Evolutionary conservation across 2,113 vertebrate species (phyloP), one percentile per base, ranked within the genome.

Genomic region (Chinchilla lanigera): DNA sequence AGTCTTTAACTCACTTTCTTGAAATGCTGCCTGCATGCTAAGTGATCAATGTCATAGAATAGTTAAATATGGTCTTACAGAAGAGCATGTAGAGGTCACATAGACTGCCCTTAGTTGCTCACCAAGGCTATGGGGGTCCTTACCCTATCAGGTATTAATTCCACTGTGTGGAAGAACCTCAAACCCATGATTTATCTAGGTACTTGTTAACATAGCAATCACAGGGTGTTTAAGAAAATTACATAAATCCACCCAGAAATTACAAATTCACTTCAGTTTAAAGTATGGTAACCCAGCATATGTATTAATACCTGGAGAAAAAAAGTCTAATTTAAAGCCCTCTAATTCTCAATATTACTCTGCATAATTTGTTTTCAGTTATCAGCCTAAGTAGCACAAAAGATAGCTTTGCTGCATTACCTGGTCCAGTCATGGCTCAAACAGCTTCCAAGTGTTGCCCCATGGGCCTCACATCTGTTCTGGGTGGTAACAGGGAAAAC

Each of bases 401-500:
- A 94, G 94, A 95, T 94, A 90, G 44, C 52, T 90, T 65, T 88
- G 97, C 94, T 90, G 50, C 78, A 26, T 97, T 90, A 97, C 86
- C 17, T 28, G 44, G 67, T 6, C 20, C 26, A 50, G n/a, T 3
- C 30, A 20, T 28, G 41, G 90, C 44, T 24, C 54, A 71, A 67
- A 26, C 47, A 2, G 58, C 24, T 80, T 19, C 7, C 1, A 65
- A 24, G 38, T 22, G 89, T 93, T 41, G 50, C 33, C 35, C 94
- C 94, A 61, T 3, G 13, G 5, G 1, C 19, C 7, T 47, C 20
- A 44, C 33, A 30, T 84, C 63, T 56, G 94, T 67, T 33, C 60
- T 35, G 0, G 2, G 38, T 41, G 97, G 94, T 78, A 86, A n/a
- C 52, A 30, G 35, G 9, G 44, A 50, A 50, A 28, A 78, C 44